phyloP scores from a whole-genome alignment of 2,888 invertebrate species.

The Tupiocoris notatus region DNA sequence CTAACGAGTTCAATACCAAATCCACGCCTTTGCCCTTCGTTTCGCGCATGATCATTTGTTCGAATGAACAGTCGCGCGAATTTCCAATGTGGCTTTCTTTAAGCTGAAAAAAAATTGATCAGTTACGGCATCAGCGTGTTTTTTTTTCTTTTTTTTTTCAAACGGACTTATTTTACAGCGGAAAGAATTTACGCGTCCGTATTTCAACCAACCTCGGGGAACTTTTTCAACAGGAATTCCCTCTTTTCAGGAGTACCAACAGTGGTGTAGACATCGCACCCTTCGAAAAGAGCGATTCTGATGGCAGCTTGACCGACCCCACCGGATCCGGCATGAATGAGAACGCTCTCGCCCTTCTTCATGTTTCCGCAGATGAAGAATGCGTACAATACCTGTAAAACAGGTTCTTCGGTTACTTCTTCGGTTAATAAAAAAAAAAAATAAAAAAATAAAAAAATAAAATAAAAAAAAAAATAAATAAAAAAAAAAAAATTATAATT shows the following conservation, averaged over 20 bases:
- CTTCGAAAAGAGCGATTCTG: slow-evolving; percentile 63
- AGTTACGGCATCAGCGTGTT: not conserved
- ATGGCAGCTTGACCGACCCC: slow-evolving; percentile 81
- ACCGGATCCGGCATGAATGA: slow-evolving; percentile 65
- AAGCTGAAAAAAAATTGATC: slow-evolving; percentile 53
- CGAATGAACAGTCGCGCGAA: slow-evolving; percentile 83
- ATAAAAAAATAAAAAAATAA: not conserved
- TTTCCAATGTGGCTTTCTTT: slow-evolving; percentile 73
- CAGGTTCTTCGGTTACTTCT: too few relatives aligned
- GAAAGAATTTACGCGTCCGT: not conserved
- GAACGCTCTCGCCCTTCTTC: slow-evolving; percentile 55
- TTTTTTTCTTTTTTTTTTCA: not conserved
- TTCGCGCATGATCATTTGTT: slow-evolving; percentile 73
- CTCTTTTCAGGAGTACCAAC: slow-evolving; percentile 67
- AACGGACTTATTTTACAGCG: not conserved
- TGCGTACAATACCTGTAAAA: slow-evolving; percentile 50
- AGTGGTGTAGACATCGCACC: slow-evolving; percentile 68
- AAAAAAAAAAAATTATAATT: not conserved
- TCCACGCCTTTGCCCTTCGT: slow-evolving; percentile 89
- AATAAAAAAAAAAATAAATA: not conserved
- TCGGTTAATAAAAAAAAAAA: not conserved
- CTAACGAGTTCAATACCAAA: slow-evolving; percentile 83
- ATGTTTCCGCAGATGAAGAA: slow-evolving; percentile 60
- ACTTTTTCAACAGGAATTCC: slow-evolving; percentile 62
- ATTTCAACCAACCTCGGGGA: slow-evolving; percentile 55